Conservation (phyloP, 2,797 vertebrate species). For the Chloroceryle amazona region DNA sequence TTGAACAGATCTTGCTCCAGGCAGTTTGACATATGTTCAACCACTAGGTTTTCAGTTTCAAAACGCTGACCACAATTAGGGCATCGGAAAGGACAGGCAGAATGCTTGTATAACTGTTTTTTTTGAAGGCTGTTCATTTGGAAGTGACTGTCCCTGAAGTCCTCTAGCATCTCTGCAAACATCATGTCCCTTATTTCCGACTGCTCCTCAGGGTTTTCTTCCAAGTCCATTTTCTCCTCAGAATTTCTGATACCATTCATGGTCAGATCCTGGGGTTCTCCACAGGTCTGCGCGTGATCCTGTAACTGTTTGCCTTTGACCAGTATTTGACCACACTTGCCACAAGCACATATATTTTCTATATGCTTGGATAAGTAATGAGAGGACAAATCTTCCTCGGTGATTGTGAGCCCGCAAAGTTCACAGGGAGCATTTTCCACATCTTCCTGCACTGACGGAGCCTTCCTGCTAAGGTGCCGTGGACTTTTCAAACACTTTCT, state of each 20-base stretch:
- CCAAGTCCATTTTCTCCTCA: constrained; percentile 88
- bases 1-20: constrained; percentile 93
- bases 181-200: constrained; percentile 86
- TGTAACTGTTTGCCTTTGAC: constrained; percentile 96
- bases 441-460: constrained; percentile 75
- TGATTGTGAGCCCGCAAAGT: constrained; percentile 90
- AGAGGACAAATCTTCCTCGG: constrained; percentile 90
- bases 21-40: constrained; percentile 93
- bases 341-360: constrained; percentile 96
- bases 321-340: constrained; percentile 95
- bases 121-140: constrained; percentile 80
- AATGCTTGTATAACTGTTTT: constrained; percentile 85
- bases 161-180: constrained; percentile 86
- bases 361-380: constrained; percentile 98
- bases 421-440: constrained; percentile 87
- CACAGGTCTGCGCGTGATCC: constrained; percentile 95
- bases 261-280: constrained; percentile 90
- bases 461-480: constrained; percentile 72
- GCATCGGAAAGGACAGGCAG: constrained; percentile 89
- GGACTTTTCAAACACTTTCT: constrained; percentile 76
- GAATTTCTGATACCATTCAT: constrained; percentile 87
- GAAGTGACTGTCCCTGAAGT: constrained; percentile 82
- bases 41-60: constrained; percentile 90
- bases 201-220: constrained; percentile 84
- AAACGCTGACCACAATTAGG: constrained; percentile 93